phyloP scores from a whole-genome alignment of 2,113 vertebrate genomes.

The Chinchilla lanigera region DNA sequence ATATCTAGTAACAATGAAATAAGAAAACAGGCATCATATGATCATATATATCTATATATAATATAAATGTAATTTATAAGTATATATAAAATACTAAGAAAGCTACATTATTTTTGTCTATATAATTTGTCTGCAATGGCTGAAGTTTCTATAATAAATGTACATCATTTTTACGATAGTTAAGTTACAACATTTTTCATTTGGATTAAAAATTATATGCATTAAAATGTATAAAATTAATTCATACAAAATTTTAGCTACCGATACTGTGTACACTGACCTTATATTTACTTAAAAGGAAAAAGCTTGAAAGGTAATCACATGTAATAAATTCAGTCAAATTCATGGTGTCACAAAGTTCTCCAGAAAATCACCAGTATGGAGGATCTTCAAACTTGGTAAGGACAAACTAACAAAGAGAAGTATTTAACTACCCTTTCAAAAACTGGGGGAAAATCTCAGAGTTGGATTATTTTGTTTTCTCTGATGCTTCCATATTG shows the following conservation, averaged over 20 bases:
- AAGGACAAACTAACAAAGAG: constrained; percentile 23
- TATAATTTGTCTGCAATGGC: not conserved
- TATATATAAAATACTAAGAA: not conserved
- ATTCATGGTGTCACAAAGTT: not conserved
- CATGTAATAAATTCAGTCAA: not conserved
- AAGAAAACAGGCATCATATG: not conserved
- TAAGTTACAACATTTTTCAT: not conserved
- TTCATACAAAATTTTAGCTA: not conserved
- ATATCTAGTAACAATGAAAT: not conserved
- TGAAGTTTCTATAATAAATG: not conserved
- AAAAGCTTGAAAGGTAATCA: not conserved
- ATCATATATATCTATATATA: not conserved
- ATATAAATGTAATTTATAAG: not conserved
- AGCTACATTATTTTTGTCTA: not conserved
- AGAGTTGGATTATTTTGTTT: not conserved
- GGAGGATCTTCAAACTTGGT: not conserved
- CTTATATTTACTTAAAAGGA: not conserved
- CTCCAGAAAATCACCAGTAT: not conserved
- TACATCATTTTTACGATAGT: not conserved
- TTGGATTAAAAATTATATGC: not conserved
- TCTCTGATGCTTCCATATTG: not conserved
- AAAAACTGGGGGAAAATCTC: not conserved
- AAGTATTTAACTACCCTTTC: not conserved
- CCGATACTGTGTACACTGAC: not conserved
- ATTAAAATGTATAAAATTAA: not conserved